Conservation (phyloP, 2,888 invertebrate genomes). For the Lasiommata megera region DNA sequence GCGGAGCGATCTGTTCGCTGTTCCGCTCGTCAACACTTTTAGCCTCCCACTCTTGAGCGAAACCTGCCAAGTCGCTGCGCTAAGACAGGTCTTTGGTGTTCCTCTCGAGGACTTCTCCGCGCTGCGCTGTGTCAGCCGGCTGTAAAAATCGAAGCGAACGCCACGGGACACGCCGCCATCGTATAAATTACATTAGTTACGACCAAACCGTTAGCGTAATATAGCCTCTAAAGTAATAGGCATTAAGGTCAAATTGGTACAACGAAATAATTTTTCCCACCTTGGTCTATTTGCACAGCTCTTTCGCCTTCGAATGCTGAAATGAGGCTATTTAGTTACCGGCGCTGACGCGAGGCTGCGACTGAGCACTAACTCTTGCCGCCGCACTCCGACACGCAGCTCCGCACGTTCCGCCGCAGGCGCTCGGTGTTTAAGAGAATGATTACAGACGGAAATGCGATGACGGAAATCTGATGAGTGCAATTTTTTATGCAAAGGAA, state of each 20-base stretch:
- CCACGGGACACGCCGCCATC: conserved; percentile 4
- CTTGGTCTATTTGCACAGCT: background rate
- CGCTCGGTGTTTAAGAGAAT: too few relatives aligned
- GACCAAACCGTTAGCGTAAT: background rate
- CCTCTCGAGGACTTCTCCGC: background rate
- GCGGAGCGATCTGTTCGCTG: too few relatives aligned
- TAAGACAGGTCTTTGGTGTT: too few relatives aligned
- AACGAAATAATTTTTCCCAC: conserved; percentile 1
- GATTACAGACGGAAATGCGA: too few relatives aligned
- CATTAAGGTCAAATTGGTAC: conserved; percentile 2
- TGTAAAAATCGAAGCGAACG: conserved; percentile 22
- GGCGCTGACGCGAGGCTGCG: conserved; percentile 38
- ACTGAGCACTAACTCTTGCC: conserved; percentile 40
- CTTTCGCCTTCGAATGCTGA: conserved; percentile 25
- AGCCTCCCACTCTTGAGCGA: too few relatives aligned
- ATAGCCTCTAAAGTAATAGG: background rate
- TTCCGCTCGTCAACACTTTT: too few relatives aligned
- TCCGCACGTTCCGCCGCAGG: too few relatives aligned
- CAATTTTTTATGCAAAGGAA: too few relatives aligned
- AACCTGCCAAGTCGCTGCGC: too few relatives aligned
- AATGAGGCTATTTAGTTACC: conserved; percentile 40
- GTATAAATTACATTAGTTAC: conserved; percentile 12
- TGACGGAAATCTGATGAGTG: too few relatives aligned
- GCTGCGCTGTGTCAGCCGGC: conserved; percentile 14
- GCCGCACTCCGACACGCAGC: too few relatives aligned